phyloP scores from a whole-genome alignment of 2,888 invertebrate genomes.

The Megalurothrips usitatus region DNA sequence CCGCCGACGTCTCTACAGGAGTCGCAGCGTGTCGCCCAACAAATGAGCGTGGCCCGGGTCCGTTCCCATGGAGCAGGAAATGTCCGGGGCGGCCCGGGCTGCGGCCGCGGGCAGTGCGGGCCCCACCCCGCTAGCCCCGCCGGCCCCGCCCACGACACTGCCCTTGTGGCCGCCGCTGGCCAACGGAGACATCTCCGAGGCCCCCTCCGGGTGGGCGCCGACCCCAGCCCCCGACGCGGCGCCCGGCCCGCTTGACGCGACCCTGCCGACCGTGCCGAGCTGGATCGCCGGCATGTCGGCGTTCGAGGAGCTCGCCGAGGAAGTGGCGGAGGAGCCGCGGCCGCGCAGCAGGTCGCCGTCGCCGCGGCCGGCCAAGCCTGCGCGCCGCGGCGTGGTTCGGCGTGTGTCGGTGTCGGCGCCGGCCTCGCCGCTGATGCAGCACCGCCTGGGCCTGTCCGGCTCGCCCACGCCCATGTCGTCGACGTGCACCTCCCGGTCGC shows the following conservation, averaged over 20 bases:
- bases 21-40: background rate
- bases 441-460: background rate
- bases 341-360: conserved; percentile 6
- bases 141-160: too few species aligned
- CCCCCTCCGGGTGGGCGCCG: background rate
- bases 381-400: background rate
- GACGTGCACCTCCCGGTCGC: conserved; percentile 4
- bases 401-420: conserved; percentile 12
- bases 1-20: background rate
- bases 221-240: background rate
- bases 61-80: background rate
- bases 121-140: too few species aligned
- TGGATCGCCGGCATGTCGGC: background rate
- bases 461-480: background rate
- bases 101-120: too few species aligned
- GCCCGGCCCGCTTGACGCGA: too few species aligned
- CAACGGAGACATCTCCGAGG: too few species aligned
- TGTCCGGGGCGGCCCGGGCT: background rate
- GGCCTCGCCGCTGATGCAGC: background rate
- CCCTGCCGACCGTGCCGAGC: background rate
- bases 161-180: too few species aligned
- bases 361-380: background rate
- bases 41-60: background rate
- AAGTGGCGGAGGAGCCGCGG: background rate
- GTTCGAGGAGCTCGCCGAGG: background rate